Conservation (phyloP, 2,888 invertebrate genomes). For the Rhagonycha fulva region DNA sequence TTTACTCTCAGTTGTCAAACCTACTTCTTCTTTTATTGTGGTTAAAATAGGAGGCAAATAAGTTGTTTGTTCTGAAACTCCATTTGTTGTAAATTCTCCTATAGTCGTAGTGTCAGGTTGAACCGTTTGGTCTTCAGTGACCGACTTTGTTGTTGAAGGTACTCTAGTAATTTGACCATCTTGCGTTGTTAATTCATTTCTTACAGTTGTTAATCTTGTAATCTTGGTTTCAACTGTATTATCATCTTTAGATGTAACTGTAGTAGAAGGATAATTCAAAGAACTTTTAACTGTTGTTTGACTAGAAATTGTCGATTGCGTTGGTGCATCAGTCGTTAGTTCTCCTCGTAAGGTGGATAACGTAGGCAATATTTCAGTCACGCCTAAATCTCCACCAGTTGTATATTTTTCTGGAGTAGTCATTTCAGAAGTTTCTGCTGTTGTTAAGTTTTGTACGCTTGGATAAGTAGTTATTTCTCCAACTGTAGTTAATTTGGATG, state of each 20-base stretch:
- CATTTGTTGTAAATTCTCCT: neutral
- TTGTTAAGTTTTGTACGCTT: neutral
- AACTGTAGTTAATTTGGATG: neutral
- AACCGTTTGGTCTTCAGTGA: neutral
- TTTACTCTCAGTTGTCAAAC: neutral
- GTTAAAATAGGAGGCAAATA: neutral
- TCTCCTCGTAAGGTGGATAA: neutral
- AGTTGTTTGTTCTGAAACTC: neutral
- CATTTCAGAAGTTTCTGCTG: neutral
- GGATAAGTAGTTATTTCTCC: neutral
- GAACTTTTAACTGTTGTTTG: neutral
- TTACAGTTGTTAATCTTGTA: too few relatives aligned
- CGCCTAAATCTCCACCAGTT: neutral
- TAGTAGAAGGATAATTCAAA: neutral
- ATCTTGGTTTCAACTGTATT: neutral
- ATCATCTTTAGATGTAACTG: neutral
- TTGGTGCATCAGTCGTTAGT: neutral
- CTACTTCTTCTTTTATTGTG: neutral
- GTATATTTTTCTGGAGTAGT: neutral
- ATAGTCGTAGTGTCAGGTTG: neutral
- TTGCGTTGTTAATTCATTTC: too few relatives aligned
- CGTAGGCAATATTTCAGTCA: neutral
- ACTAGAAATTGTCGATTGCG: neutral
- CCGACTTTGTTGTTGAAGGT: neutral
- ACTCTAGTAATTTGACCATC: too few relatives aligned